Base-by-base conservation (phyloP, 1,140 invertebrate genomes). In the Brachionus manjavacas region DNA sequence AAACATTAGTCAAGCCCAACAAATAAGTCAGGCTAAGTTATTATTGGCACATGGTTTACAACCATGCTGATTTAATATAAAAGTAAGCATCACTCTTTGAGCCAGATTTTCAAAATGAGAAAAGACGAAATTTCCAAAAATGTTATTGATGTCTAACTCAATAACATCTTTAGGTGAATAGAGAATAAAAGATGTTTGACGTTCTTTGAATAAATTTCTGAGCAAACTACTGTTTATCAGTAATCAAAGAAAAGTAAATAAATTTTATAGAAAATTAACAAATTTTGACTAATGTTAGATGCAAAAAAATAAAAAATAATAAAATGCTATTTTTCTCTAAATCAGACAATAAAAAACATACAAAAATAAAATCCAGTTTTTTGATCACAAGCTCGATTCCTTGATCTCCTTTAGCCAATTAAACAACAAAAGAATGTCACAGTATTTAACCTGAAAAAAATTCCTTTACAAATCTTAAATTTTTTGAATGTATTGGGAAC, bases 401-500 rank as follows among this genome's bases (percentile, higher is more conserved):
- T 1, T 6, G 8, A 60, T 60, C 52, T 60, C 14, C 52, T 60
- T 60, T 60, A 60, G 20, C 8, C 52, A 31, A 31, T 31, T 3
- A 31, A 4, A 31, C 28, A 31, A 31, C 28, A 31, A 31, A 31
- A 35, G 31, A 25, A 60, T 60, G 52, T 7, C 20, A 60, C 52
- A 60, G 52, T 60, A 60, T 60, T 7, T 60, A 60, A 60, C 52
- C 9, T 60, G 52, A 60, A 7, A 60, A 60, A 60, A 60, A 35
- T 35, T 35, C 3, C 1, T 9, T 60, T 60, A 23, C 0, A 60
- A 20, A 60, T 60, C 9, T 60, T 60, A 60, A 60, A 60, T 25
- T 25, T 46, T 11, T 60, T 60, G 4, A 76, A 76, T 76, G 72
- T 76, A 49, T 49, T 76, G 72, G 72, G 72, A 76, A 11, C 72